Evolutionary conservation across 2,113 vertebrate species (phyloP), one percentile per base, ranked within the genome.

Genomic region (Phalacrocorax aristotelis): DNA sequence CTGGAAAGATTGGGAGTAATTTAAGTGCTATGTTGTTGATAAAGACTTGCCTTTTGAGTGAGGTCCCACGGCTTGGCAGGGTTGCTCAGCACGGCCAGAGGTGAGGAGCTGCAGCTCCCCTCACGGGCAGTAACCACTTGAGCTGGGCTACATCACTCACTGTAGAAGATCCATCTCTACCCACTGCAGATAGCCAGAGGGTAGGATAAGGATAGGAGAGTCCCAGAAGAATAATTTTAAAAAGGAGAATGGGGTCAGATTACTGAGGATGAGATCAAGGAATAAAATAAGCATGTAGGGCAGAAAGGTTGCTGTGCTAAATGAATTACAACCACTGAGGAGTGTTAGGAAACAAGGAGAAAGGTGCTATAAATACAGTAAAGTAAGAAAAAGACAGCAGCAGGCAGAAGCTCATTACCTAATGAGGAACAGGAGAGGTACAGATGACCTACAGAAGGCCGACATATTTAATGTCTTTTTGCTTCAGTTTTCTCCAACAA

Each of bases 281-380:
- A 90, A 90, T 95, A 96, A 96, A 97, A 97, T 97, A 96, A 97
- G 96, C 92, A 94, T 95, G 90, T 93, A 93, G 96, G 93, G 92
- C 95, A 94, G 95, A 92, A 93, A 97, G 96, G 96, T 97, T 97
- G 89, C 89, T 3, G 5, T 90, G 93, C 62, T 95, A 97, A 96
- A 96, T 97, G 96, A 97, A 93, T 97, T 97, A 97, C 93, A 96
- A 83, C 89, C 90, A 74, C 85, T 15, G 46, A 95, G 87, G 74
- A 96, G 90, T 93, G 95, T 85, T 72, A 93, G 92, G 91, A 97
- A 96, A 97, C 82, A 95, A 94, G 87, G 84, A 97, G 93, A 96
- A 97, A 96, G 78, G 84, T 96, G 93, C 96, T 97, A 97, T 97
- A 97, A 97, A 97, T 97, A 96, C 75, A 96, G 75, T 65, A 83